Conservation (phyloP, 2,797 vertebrate species). For the Enteromius thamalakanensis region DNA sequence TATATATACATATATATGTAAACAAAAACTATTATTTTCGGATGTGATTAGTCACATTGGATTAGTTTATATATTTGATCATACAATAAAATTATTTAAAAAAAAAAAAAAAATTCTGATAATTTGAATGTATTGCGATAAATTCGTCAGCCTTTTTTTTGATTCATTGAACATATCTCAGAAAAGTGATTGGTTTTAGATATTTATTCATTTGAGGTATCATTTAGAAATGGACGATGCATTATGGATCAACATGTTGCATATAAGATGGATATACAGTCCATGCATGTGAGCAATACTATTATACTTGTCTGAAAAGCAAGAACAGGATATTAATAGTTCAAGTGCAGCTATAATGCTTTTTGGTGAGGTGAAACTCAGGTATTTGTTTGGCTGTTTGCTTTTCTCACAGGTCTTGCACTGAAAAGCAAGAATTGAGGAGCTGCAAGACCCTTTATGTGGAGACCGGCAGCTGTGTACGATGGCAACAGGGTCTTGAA, state of each 20-base stretch:
- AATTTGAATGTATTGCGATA: background rate
- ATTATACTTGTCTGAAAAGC: background rate
- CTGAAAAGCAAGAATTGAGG: background rate
- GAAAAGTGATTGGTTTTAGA: background rate
- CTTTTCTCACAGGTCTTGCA: slow-evolving; percentile 4
- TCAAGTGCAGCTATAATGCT: background rate
- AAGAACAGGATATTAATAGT: background rate
- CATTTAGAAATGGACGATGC: background rate
- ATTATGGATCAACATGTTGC: background rate
- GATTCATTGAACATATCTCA: background rate
- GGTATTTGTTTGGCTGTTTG: background rate
- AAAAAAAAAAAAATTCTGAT: background rate
- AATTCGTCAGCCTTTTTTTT: background rate
- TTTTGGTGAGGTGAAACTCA: background rate
- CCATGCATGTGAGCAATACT: too few species aligned
- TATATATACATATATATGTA: too few species aligned
- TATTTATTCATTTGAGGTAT: background rate
- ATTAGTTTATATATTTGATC: too few species aligned
- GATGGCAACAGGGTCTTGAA: background rate
- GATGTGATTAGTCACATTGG: too few species aligned
- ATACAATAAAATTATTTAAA: background rate
- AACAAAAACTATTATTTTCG: too few species aligned
- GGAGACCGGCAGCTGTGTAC: background rate
- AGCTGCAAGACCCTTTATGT: slow-evolving; percentile 1
- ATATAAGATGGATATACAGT: background rate